Evolutionary conservation across 2,888 invertebrate species (phyloP).

Genomic region (Leptodirus hochenwartii): DNA sequence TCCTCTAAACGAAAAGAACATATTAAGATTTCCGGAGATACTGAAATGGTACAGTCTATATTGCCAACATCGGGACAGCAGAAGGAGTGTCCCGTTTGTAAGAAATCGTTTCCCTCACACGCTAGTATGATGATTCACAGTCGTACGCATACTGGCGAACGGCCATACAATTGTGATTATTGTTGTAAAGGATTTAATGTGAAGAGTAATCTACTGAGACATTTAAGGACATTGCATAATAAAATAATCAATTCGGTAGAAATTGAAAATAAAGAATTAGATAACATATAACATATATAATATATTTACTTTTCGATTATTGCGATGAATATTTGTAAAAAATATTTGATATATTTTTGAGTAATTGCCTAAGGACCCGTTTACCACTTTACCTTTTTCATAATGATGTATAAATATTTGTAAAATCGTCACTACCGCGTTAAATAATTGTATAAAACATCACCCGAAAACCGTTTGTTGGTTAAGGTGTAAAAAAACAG

Average conservation of each 20-base stretch:
- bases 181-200: constrained; percentile 67
- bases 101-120: constrained; percentile 58
- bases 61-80: constrained; percentile 6
- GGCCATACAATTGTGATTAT: constrained; percentile 52
- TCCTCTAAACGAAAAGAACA: constrained; percentile 42
- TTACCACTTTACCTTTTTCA: too few species aligned
- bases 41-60: constrained; percentile 9
- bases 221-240: constrained; percentile 56
- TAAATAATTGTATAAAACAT: too few species aligned
- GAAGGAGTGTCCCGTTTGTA: constrained; percentile 47
- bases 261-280: constrained; percentile 18
- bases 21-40: constrained; percentile 10
- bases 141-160: constrained; percentile 56
- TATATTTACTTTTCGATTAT: too few species aligned
- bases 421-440: too few species aligned
- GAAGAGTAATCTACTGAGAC: constrained; percentile 55
- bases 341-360: too few species aligned
- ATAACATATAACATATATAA: too few species aligned
- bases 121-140: constrained; percentile 64
- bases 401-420: too few species aligned
- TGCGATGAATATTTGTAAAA: too few species aligned
- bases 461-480: too few species aligned
- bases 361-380: too few species aligned
- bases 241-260: constrained; percentile 34
- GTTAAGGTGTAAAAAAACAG: too few species aligned